phyloP scores from a whole-genome alignment of 2,888 invertebrate species.

The Habrosyne pyritoides region DNA sequence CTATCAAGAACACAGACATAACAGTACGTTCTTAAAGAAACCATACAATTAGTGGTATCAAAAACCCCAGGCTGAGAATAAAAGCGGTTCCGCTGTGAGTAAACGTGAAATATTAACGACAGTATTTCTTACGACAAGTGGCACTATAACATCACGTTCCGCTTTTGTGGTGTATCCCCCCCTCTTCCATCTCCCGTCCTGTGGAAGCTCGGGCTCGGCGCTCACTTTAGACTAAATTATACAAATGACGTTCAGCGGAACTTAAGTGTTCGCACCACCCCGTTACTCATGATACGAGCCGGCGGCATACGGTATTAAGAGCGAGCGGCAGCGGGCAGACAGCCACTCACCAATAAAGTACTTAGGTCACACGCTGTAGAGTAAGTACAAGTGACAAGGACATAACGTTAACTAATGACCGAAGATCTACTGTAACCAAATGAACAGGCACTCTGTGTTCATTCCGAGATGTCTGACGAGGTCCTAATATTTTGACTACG shows the following conservation, averaged over 20 bases:
- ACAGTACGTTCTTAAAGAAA: background rate
- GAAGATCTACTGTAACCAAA: too few species aligned
- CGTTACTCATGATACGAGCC: conserved; percentile 4
- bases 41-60: background rate
- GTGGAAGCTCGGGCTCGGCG: background rate
- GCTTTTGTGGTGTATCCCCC: background rate
- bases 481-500: too few species aligned
- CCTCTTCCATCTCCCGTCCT: background rate
- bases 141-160: conserved; percentile 4
- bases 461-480: too few species aligned
- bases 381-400: too few species aligned
- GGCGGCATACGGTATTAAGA: background rate
- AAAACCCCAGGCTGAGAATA: background rate
- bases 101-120: conserved; percentile 2
- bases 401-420: too few species aligned
- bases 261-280: conserved; percentile 2
- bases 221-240: conserved; percentile 15
- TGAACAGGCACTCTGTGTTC: too few species aligned
- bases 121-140: background rate
- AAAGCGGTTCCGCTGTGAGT: conserved; percentile 1
- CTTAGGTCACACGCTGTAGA: too few species aligned
- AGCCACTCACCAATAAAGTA: too few species aligned
- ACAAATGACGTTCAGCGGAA: conserved; percentile 10
- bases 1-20: too few species aligned
- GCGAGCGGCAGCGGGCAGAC: background rate